Conservation (phyloP, 1,140 invertebrate genomes). For the Euglossa dilemma region DNA sequence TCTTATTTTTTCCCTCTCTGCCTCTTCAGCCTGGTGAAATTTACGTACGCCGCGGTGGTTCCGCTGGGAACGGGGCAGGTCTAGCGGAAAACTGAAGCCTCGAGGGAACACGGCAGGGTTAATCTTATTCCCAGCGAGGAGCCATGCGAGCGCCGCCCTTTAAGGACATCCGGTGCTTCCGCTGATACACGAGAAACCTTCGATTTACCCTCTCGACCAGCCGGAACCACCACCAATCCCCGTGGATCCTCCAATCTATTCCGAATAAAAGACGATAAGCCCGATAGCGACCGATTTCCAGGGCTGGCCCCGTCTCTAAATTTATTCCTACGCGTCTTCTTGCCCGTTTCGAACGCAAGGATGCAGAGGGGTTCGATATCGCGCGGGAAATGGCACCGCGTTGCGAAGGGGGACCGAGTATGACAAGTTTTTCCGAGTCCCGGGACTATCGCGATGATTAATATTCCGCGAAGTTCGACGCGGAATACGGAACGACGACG, state of each 20-base stretch:
- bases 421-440: conserved; percentile 10
- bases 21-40: background rate
- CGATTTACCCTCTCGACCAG: background rate
- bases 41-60: conserved; percentile 1
- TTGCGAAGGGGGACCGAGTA: background rate
- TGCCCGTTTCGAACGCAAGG: background rate
- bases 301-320: background rate
- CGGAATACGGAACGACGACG: background rate
- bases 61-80: background rate
- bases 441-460: conserved; percentile 11
- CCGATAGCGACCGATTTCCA: conserved; percentile 25
- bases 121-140: conserved; percentile 29
- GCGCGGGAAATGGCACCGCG: background rate
- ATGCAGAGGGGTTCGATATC: background rate
- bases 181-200: background rate
- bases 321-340: conserved; percentile 31
- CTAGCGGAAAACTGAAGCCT: conserved; percentile 3
- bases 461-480: conserved; percentile 11
- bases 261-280: conserved; percentile 43
- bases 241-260: background rate
- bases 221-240: too few species aligned
- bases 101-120: background rate
- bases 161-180: background rate
- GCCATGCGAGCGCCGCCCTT: background rate
- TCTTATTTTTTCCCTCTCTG: background rate